Conservation (phyloP, 2,888 invertebrate species). For the Microctonus brassicae region DNA sequence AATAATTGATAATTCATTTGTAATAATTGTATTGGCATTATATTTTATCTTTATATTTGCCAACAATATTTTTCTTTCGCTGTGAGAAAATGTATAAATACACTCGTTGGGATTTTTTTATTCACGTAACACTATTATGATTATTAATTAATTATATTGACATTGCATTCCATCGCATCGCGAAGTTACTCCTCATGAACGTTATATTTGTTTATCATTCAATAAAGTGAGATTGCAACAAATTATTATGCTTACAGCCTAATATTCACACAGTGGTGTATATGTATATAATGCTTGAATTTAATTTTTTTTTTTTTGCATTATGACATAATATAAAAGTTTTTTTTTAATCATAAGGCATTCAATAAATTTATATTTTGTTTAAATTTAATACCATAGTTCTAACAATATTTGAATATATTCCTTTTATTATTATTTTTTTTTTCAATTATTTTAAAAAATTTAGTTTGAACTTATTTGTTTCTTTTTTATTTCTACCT, state of each 20-base stretch:
- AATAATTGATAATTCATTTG: background rate
- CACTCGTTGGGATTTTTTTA: conserved; percentile 11
- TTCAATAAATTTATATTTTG: conserved; percentile 44
- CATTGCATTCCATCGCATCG: conserved; percentile 24
- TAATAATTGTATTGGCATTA: background rate
- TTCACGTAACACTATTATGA: background rate
- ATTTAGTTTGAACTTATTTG: conserved; percentile 33
- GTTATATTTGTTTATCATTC: conserved; percentile 41
- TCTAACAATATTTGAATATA: conserved; percentile 41
- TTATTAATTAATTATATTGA: conserved; percentile 17
- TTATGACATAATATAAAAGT: conserved; percentile 31
- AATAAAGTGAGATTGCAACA: conserved; percentile 48
- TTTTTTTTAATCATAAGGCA: conserved; percentile 46
- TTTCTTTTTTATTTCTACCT: conserved; percentile 28
- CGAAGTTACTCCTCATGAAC: conserved; percentile 16
- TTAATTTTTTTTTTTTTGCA: conserved; percentile 9
- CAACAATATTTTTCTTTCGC: background rate
- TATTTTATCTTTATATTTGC: background rate
- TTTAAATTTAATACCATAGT: conserved; percentile 42
- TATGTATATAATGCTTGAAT: conserved; percentile 29
- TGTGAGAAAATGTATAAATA: background rate
- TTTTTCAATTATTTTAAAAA: conserved; percentile 34
- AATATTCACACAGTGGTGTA: conserved; percentile 52
- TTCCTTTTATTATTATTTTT: conserved; percentile 26
- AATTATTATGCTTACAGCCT: conserved; percentile 52